phyloP scores from a whole-genome alignment of 2,888 invertebrate species.

The Megaustenia siamemsis region DNA sequence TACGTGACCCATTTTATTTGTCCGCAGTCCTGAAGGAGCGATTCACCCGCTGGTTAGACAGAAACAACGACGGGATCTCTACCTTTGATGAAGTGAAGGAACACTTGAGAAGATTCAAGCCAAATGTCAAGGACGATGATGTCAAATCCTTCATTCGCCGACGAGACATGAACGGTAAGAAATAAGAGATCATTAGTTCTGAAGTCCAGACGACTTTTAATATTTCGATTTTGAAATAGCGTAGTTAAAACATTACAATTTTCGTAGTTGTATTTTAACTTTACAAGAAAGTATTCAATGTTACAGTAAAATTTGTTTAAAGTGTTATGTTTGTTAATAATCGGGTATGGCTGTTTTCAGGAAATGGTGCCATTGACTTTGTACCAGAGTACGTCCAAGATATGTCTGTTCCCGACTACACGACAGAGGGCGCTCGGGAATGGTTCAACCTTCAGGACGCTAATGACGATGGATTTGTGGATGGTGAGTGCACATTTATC shows the following conservation, averaged over 20 bases:
- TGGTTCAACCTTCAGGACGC: conserved; percentile 73
- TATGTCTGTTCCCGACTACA: conserved; percentile 68
- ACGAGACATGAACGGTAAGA: conserved; percentile 66
- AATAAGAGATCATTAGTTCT: background rate
- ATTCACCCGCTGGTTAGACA: conserved; percentile 67
- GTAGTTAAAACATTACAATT: no score
- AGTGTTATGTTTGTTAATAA: no score
- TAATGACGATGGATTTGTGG: conserved; percentile 68
- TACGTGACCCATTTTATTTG: background rate
- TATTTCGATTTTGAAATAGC: no score
- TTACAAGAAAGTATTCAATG: no score
- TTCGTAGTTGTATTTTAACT: no score
- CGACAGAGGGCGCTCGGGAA: conserved; percentile 65
- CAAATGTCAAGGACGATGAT: conserved; percentile 61
- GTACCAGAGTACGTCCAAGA: conserved; percentile 73
- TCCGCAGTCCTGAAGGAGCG: conserved; percentile 66
- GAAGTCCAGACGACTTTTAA: no score
- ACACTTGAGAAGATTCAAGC: conserved; percentile 68
- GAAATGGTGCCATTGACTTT: conserved; percentile 71
- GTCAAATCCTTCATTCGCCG: conserved; percentile 63
- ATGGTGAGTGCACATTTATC: conserved; percentile 64
- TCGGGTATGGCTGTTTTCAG: conserved; percentile 59
- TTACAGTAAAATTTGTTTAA: no score
- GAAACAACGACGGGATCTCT: conserved; percentile 69
- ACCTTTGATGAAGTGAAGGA: conserved; percentile 65